Evolutionary conservation across 2,888 invertebrate genomes (phyloP).

Genomic region (Acronicta alni): DNA sequence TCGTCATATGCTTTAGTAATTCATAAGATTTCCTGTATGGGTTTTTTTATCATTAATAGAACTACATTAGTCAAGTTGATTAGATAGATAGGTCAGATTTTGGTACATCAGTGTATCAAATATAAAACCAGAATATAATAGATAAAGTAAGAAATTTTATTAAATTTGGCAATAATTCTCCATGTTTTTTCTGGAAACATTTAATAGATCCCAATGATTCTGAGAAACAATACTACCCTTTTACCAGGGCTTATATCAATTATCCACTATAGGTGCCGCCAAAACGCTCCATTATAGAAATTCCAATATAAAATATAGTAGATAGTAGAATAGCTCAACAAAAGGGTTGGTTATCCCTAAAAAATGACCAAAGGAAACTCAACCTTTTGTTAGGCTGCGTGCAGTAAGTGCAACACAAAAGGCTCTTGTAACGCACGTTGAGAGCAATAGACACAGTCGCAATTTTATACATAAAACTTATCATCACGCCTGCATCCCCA

Average conservation of each 20-base stretch:
- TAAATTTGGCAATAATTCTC: neutral
- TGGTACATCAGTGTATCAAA: constrained; percentile 35
- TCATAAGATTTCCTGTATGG: constrained; percentile 53
- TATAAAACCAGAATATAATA: constrained; percentile 27
- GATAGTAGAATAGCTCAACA: neutral
- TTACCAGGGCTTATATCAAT: too few species aligned
- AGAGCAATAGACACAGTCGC: too few species aligned
- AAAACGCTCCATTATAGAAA: neutral
- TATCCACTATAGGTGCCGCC: too few species aligned
- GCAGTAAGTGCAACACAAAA: constrained; percentile 3
- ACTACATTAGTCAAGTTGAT: too few species aligned
- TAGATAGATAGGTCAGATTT: too few species aligned
- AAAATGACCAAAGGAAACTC: constrained; percentile 3
- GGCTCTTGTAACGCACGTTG: too few species aligned
- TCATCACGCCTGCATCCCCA: too few species aligned
- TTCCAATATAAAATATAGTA: neutral
- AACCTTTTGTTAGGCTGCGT: neutral
- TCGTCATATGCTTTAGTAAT: constrained; percentile 46
- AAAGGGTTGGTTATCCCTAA: constrained; percentile 4
- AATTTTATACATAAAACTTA: too few species aligned
- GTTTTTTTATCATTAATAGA: too few species aligned
- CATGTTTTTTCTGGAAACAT: too few species aligned
- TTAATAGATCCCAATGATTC: too few species aligned
- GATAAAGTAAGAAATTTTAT: neutral
- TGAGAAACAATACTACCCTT: too few species aligned